Evolutionary conservation across 2,797 vertebrate species (phyloP).

Genomic region (Nothura maculosa): DNA sequence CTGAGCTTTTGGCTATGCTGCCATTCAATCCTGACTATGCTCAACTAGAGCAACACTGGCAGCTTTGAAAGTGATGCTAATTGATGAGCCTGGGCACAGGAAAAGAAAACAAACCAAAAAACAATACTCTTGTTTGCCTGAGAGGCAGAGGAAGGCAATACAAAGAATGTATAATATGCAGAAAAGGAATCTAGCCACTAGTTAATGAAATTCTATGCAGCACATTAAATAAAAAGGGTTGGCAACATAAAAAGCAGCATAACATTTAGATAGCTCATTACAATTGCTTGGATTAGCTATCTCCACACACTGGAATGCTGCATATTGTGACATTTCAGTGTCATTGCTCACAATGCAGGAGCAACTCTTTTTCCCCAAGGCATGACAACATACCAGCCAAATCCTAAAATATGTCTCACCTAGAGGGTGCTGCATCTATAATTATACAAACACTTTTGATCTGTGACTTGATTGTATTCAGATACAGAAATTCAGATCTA

Average conservation of each 20-base stretch:
- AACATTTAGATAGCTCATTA: neutral
- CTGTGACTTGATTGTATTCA: neutral
- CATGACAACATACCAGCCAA: neutral
- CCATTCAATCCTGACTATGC: neutral
- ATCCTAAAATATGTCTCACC: neutral
- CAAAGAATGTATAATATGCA: neutral
- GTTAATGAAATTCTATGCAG: neutral
- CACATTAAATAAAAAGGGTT: neutral
- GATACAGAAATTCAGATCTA: neutral
- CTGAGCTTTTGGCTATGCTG: neutral
- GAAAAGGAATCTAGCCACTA: neutral
- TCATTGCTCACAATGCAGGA: neutral
- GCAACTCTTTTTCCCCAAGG: neutral
- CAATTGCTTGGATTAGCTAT: fast-evolving
- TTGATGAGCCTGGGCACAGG: neutral
- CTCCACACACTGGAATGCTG: neutral
- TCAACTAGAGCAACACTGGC: neutral
- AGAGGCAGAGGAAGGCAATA: neutral
- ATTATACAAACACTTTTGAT: neutral
- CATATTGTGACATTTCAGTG: neutral
- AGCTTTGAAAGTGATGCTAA: neutral
- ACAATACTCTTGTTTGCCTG: neutral
- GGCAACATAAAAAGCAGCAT: neutral
- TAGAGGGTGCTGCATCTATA: neutral
- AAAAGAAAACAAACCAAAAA: neutral